phyloP scores from a whole-genome alignment of 2,797 vertebrate species.

The Anabacerthia variegaticeps region DNA sequence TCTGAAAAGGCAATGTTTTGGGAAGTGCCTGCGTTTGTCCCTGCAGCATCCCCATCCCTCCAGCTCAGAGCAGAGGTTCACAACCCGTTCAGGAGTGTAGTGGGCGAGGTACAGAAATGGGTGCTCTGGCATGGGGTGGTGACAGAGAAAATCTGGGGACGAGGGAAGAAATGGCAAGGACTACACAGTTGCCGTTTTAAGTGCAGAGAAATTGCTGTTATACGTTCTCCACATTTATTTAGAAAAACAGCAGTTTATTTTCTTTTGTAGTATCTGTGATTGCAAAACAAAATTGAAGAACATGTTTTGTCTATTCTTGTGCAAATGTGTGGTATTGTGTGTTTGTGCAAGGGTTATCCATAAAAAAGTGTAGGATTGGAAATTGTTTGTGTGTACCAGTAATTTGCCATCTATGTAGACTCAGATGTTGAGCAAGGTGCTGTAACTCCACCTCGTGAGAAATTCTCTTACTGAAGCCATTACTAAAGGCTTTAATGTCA shows the following conservation, averaged over 20 bases:
- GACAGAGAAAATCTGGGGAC: background rate
- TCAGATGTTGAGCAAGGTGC: background rate
- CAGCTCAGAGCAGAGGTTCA: background rate
- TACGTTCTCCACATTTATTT: background rate
- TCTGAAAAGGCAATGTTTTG: background rate
- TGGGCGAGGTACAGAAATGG: rapidly evolving
- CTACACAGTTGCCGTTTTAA: background rate
- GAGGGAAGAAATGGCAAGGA: background rate
- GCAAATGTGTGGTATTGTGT: background rate
- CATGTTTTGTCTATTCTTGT: background rate
- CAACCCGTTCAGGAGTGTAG: background rate
- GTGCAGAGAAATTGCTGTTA: background rate
- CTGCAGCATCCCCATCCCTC: background rate
- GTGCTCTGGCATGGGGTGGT: background rate
- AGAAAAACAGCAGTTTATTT: rapidly evolving
- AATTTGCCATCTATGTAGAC: rapidly evolving
- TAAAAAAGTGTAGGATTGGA: background rate
- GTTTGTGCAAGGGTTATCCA: background rate
- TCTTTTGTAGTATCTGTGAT: background rate
- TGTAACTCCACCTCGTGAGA: background rate
- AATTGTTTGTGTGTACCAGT: background rate
- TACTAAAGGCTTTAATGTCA: background rate
- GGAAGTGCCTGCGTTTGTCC: background rate
- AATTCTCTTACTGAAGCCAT: background rate
- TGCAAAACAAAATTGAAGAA: background rate